These are phyloP conservation scores for Orthonychiurus folsomi DNA, from an alignment of 2,888 invertebrate species.

Conservation along the genomic window DNA sequence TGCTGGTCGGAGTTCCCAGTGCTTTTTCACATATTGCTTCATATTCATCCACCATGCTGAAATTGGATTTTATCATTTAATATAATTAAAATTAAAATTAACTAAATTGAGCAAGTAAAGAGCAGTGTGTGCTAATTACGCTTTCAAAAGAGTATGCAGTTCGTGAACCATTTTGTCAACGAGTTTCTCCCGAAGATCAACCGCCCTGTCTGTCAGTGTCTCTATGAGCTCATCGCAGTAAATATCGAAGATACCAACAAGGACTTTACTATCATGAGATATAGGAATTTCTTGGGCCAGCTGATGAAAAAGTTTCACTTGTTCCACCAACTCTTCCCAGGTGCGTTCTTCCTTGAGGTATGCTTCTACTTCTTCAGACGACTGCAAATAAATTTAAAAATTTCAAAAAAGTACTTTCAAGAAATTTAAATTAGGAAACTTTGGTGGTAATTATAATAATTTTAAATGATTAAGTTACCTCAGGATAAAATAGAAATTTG, in stretches of 20 bases:
- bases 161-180: slow-evolving; percentile 66
- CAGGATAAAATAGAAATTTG: slow-evolving; percentile 32
- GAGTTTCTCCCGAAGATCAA: slow-evolving; percentile 59
- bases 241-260: slow-evolving; percentile 76
- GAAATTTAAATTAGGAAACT: too few species aligned
- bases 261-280: slow-evolving; percentile 56
- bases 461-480: slow-evolving; percentile 23
- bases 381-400: slow-evolving; percentile 46
- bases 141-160: slow-evolving; percentile 67
- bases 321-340: slow-evolving; percentile 47
- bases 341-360: slow-evolving; percentile 57
- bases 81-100: not conserved
- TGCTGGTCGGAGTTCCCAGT: slow-evolving; percentile 68
- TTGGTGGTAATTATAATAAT: too few species aligned
- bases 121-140: slow-evolving; percentile 50
- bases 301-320: slow-evolving; percentile 47
- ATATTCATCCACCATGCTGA: slow-evolving; percentile 74
- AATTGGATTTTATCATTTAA: slow-evolving; percentile 7
- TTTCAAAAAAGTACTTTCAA: too few species aligned
- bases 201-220: slow-evolving; percentile 59
- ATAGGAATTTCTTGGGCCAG: slow-evolving; percentile 49
- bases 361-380: slow-evolving; percentile 54
- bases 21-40: slow-evolving; percentile 67
- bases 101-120: not conserved
- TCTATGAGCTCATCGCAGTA: slow-evolving; percentile 68